Base-by-base conservation (phyloP, 2,888 invertebrate genomes). In the Azorinus chamasolen region DNA sequence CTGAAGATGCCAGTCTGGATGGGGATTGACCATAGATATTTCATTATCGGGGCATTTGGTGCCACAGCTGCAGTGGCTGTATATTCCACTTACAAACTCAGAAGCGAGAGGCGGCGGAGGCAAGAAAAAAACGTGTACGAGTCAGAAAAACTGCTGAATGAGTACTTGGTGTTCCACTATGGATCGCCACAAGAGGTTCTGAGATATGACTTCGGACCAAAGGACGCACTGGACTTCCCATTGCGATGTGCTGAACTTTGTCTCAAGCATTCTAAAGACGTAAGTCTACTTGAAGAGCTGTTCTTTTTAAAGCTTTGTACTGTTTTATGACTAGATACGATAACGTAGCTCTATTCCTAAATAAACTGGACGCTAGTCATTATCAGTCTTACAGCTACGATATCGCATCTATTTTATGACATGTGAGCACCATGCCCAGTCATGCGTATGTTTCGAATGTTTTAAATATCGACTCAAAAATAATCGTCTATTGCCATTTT, bases 81-180 rank as follows among this genome's bases (percentile, higher is more conserved):
- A 4, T 89, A 86, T 65, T 77, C 88, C 12, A 86, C 88, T 6
- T 87, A 85, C 58, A 83, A 83, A 58, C 71, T 86, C 43, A 14
- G 69, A 46, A 65, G 59, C 12, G 84, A 85, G 48, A 68, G 83
- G 46, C 62, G 57, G 22, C 68, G 64, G 18, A 45, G 64, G 24
- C 18, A 32, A 18, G 61, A 61, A 25, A 55, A 79, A n/a, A 88
- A 87, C 70, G 85, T 88, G n/a, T 91, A 92, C 64, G 92, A 92
- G 76, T 87, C 90, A 0, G 48, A 84, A 51, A 89, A 90, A 76
- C 77, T 88, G 10, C 55, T 92, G 46, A 84, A 89, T 53, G 91
- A 92, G 75, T 92, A 92, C 54, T 70, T 92, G 16, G 83, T 90
- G 10, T 90, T 92, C 71, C 92, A 92, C 79, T 92, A 89, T 78